These are phyloP conservation scores for Sebastes hubbsi DNA, from an alignment of 2,797 vertebrate species.

Conservation along the genomic window DNA sequence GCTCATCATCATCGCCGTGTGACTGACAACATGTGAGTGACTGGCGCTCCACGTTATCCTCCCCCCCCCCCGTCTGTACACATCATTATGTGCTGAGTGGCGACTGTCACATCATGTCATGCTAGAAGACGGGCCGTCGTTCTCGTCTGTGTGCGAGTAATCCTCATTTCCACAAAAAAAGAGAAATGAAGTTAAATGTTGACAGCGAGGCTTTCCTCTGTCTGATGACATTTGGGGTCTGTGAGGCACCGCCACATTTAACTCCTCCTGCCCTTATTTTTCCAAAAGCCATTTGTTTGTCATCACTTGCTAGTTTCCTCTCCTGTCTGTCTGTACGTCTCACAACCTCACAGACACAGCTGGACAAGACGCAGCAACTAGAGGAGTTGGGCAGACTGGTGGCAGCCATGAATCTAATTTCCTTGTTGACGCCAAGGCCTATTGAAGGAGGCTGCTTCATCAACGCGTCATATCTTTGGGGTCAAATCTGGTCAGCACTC, in stretches of 20 bases:
- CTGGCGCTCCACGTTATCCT: not conserved
- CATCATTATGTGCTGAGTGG: not conserved
- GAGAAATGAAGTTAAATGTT: not conserved
- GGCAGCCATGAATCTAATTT: too few species aligned
- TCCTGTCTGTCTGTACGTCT: too few species aligned
- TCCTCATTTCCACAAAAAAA: slow-evolving; percentile 5
- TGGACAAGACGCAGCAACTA: too few species aligned
- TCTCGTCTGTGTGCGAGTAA: not conserved
- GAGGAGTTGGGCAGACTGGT: too few species aligned
- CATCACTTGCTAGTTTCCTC: not conserved
- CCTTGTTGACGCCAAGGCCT: too few species aligned
- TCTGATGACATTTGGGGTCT: not conserved
- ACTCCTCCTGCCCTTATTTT: not conserved
- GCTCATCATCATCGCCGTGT: not conserved
- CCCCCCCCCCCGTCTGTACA: not conserved
- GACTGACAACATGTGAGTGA: slow-evolving; percentile 1
- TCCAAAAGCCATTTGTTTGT: not conserved
- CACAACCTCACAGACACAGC: not conserved
- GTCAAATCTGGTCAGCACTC: too few species aligned
- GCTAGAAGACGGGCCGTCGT: not conserved
- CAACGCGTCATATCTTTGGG: too few species aligned
- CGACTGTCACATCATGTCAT: not conserved
- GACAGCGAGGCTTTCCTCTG: not conserved
- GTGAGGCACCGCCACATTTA: not conserved
- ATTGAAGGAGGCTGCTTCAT: too few species aligned